Percentiles rank a stretch among this genome's conserved stretches.
phyloP scores from a whole-genome alignment of 2,888 invertebrate species.

The Agriopis aurantiaria region DNA sequence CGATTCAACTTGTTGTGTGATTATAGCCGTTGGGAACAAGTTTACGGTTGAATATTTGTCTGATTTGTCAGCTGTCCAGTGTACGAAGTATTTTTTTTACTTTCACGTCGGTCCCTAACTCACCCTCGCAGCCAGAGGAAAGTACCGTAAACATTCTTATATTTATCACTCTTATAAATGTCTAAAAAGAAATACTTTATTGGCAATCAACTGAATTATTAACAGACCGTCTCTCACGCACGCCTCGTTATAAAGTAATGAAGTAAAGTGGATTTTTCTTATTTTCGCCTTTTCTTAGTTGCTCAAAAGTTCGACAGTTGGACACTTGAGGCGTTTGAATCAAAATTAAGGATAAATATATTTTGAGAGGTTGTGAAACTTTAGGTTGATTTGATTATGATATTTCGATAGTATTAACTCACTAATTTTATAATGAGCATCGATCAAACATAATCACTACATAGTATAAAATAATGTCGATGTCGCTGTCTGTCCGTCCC shows the following conservation, averaged over 20 bases:
- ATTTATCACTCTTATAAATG: conserved; percentile 29
- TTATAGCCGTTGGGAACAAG: too few relatives aligned
- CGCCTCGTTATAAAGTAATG: conserved; percentile 30
- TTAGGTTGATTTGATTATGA: conserved; percentile 2
- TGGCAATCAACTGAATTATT: conserved; percentile 40
- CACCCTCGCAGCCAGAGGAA: background rate
- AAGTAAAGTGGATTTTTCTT: conserved; percentile 30
- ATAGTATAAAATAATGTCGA: too few relatives aligned
- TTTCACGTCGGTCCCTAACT: too few relatives aligned
- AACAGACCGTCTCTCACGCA: conserved; percentile 35
- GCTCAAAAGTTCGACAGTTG: conserved; percentile 28
- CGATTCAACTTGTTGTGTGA: too few relatives aligned
- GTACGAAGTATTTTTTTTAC: too few relatives aligned
- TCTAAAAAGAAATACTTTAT: conserved; percentile 36
- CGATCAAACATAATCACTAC: too few relatives aligned
- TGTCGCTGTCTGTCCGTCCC: too few relatives aligned
- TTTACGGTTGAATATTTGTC: too few relatives aligned
- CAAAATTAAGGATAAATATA: conserved; percentile 22
- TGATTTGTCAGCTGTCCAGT: too few relatives aligned
- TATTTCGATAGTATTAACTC: background rate
- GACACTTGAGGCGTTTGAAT: conserved; percentile 22
- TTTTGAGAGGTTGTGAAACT: conserved; percentile 16
- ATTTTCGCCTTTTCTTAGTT: conserved; percentile 29
- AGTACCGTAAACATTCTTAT: conserved; percentile 14
- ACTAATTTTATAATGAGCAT: too few relatives aligned